Evolutionary conservation across 2,797 vertebrate genomes (phyloP).

Genomic region (Meda fulgida): DNA sequence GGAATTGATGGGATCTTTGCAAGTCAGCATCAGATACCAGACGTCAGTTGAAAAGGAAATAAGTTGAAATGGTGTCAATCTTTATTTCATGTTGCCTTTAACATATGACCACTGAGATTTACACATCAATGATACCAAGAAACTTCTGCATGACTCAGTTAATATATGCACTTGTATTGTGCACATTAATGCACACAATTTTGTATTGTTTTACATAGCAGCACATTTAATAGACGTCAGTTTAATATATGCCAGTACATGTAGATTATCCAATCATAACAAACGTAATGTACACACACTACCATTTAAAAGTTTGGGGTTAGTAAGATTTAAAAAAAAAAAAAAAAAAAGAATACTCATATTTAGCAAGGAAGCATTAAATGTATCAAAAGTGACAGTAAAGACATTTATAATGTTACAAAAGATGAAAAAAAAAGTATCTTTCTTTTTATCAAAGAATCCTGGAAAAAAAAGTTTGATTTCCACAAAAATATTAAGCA

Average conservation of each 20-base stretch:
- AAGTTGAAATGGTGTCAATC: background rate
- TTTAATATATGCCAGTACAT: background rate
- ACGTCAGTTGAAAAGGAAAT: background rate
- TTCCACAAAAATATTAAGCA: background rate
- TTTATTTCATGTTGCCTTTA: background rate
- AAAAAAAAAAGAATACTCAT: no score
- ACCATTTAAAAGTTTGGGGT: background rate
- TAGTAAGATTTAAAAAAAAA: no score
- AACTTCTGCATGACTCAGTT: background rate
- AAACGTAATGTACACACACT: background rate
- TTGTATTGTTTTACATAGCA: background rate
- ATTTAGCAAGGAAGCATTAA: background rate
- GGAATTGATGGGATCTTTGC: background rate
- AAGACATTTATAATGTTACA: background rate
- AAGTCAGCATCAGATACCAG: background rate
- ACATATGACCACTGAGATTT: background rate
- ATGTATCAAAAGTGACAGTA: background rate
- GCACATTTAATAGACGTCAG: background rate
- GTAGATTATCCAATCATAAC: background rate
- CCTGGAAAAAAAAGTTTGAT: background rate
- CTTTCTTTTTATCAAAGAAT: background rate
- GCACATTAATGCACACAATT: no score
- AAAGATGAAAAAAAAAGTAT: no score
- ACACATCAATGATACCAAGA: background rate
- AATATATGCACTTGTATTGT: background rate